Evolutionary conservation across 2,797 vertebrate species (phyloP).

Genomic region (Hemibagrus guttatus): DNA sequence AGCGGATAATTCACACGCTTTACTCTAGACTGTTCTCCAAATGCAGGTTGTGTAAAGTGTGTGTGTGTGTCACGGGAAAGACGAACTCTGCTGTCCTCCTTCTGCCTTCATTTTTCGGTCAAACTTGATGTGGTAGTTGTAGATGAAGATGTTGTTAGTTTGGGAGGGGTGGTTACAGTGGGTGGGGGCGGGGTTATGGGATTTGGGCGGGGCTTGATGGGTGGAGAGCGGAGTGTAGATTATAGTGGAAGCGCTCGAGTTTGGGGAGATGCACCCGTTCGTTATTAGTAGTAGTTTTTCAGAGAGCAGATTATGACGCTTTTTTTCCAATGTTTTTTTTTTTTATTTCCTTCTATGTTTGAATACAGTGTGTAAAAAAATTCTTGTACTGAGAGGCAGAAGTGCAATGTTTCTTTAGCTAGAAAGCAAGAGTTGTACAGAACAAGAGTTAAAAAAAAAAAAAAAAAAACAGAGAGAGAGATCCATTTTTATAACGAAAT

Average conservation of each 20-base stretch:
- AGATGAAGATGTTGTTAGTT: conserved; percentile 65
- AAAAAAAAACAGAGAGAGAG: conserved; percentile 38
- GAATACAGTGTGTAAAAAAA: conserved; percentile 58
- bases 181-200: conserved; percentile 58
- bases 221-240: conserved; percentile 54
- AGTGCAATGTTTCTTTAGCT: conserved; percentile 73
- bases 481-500: conserved; percentile 65
- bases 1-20: conserved; percentile 72
- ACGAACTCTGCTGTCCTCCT: conserved; percentile 78
- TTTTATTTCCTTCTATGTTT: conserved; percentile 43
- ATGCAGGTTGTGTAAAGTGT: conserved; percentile 28
- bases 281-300: conserved; percentile 38
- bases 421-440: conserved; percentile 77
- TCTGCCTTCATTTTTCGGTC: conserved; percentile 58
- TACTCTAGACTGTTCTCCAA: conserved; percentile 20
- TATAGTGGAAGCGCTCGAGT: not conserved
- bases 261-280: conserved; percentile 64
- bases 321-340: not conserved
- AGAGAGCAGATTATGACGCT: conserved; percentile 36
- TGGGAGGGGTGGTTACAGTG: conserved; percentile 55
- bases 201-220: conserved; percentile 9
- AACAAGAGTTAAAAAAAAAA: conserved; percentile 74
- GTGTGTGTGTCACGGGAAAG: conserved; percentile 29
- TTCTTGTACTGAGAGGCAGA: conserved; percentile 71
- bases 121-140: conserved; percentile 81